Conservation (phyloP, 2,797 vertebrate genomes). For the Pachyuromys duprasi region DNA sequence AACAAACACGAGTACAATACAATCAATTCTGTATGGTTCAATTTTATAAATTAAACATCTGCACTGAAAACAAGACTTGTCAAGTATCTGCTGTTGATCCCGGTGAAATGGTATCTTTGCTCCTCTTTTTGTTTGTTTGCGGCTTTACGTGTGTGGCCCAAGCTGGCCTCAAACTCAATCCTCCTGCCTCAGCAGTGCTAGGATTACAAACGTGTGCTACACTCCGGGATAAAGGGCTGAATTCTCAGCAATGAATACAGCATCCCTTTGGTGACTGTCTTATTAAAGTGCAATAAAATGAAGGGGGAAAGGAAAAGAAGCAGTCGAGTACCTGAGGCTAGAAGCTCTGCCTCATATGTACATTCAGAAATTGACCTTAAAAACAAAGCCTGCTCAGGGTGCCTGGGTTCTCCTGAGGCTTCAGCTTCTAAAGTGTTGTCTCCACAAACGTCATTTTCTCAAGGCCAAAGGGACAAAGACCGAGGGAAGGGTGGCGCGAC, state of each 20-base stretch:
- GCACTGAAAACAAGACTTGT: not conserved
- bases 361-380: not conserved
- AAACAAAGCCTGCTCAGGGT: not conserved
- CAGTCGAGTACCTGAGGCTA: not conserved
- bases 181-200: not conserved
- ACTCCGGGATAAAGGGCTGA: not conserved
- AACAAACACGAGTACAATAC: not conserved
- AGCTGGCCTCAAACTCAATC: not conserved
- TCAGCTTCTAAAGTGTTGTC: not conserved
- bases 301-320: not conserved
- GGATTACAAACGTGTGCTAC: not conserved
- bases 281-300: not conserved
- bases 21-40: not conserved
- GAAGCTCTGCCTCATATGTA: not conserved
- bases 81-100: not conserved
- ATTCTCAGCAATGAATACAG: not conserved
- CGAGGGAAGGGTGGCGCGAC: rapidly evolving
- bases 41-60: not conserved
- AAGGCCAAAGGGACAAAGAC: not conserved
- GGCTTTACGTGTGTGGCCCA: not conserved
- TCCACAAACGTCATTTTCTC: not conserved
- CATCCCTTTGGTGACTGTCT: not conserved
- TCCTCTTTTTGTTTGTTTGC: not conserved
- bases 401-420: not conserved
- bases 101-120: not conserved